Evolutionary conservation across 2,797 vertebrate genomes (phyloP), one percentile per base, ranked within the genome.

Genomic region (Syndactyla subalaris): DNA sequence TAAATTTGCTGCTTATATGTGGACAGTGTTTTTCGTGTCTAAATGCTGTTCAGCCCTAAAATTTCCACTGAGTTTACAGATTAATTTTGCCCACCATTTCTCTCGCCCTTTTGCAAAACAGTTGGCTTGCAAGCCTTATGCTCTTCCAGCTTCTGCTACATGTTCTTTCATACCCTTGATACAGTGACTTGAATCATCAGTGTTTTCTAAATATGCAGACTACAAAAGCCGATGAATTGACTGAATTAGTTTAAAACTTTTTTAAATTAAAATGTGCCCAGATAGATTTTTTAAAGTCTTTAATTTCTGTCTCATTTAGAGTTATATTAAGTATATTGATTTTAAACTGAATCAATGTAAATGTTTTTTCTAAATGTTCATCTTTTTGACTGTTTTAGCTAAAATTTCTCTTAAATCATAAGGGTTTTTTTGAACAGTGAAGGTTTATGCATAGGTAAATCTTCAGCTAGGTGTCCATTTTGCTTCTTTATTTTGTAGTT

Each of bases 211-310:
- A 81, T 79, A 45, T 48, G 34, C n/a, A 59, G 72, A 26, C 39
- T 66, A 52, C 1, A 2, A 43, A 93, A 86, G 63, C 61, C 91
- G 83, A 76, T 88, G 6, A 82, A 80, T 89, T 87, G 34, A 59
- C 49, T 82, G 34, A 82, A 85, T 92, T 73, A 94, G 29, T 76
- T 93, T 92, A 76, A 88, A 94, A 52, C 32, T 41, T 65, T 92
- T 54, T 32, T 89, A 92, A 92, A 95, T 95, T 92, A 85, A 89
- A 91, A 92, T 70, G 48, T 82, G 70, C 90, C 63, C 14, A 67
- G 66, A 26, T 63, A 80, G 26, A 41, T 79, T 57, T 68, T 46
- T 38, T 45, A 14, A 83, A 41, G 78, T 78, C 52, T 88, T 85
- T 62, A 5, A 6, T 88, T 90, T 89, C 61, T 81, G 39, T 90